Base-by-base conservation (phyloP, 2,113 vertebrate genomes). In the Nerophis lumbriciformis region DNA sequence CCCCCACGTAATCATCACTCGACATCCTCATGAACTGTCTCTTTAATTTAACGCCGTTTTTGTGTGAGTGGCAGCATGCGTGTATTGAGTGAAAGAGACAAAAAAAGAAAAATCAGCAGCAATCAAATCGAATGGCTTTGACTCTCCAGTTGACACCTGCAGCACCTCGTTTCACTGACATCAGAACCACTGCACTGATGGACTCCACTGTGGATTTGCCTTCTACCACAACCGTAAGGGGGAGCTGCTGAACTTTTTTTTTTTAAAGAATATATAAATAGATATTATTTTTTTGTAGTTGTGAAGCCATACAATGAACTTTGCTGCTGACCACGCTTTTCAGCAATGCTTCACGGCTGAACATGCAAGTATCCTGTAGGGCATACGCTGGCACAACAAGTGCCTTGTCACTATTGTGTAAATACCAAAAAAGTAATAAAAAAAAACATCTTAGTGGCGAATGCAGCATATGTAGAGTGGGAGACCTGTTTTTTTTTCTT, bases 311-410 rank as follows among this genome's bases (percentile, higher is more conserved):
- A 85, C 66, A 77, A 75, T 74, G 73, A 77, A 84, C 69, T 78
- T 83, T 61, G 61, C 81, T 84, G 83, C 78, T 84, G 71, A 72
- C 78, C 69, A 82, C 54, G 79, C 82, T 86, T 83, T 76, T 21
- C 76, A 81, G 75, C 76, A 82, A 75, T 71, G 81, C 78, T 84
- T 88, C 66, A 81, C 74, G 66, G 63, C 71, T 72, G 35, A 82
- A 85, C 73, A 80, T 84, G 76, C 84, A 86, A 84, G 68, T 79
- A 82, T 85, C 71, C 71, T 87, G 79, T 80, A 77, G 82, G 38
- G 75, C 81, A 68, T 69, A 80, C 78, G 64, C 66, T 47, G 85
- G 82, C 81, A 81, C 83, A 75, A 76, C 53, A 88, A 83, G 79
- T 76, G 84, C 81, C 81, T 86, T 71, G 48, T 76, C 75, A 76